Percentiles rank a stretch among this genome's conserved stretches.
phyloP scores from a whole-genome alignment of 2,888 invertebrate genomes.

The Phrixothrix hirtus region DNA sequence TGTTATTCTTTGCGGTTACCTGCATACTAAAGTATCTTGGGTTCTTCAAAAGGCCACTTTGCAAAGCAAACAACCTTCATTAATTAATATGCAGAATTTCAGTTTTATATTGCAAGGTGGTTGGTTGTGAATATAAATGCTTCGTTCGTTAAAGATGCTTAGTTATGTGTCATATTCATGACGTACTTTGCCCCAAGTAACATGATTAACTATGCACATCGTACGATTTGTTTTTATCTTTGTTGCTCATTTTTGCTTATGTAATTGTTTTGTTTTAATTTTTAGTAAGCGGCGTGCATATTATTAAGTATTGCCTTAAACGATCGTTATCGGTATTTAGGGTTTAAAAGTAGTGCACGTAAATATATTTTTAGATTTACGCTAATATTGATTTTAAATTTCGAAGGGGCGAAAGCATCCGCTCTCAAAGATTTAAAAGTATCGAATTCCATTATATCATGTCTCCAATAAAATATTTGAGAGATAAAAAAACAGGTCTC shows the following conservation, averaged over 20 bases:
- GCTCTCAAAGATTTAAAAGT: too few relatives aligned
- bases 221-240: constrained; percentile 14
- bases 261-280: not conserved
- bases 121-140: constrained; percentile 37
- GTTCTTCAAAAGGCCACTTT: constrained; percentile 34
- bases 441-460: too few relatives aligned
- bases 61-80: constrained; percentile 37
- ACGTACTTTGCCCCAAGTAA: constrained; percentile 22
- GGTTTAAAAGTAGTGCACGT: too few relatives aligned
- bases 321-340: too few relatives aligned
- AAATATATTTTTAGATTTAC: too few relatives aligned
- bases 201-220: constrained; percentile 15
- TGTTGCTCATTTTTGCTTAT: not conserved
- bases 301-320: too few relatives aligned
- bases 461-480: too few relatives aligned
- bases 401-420: too few relatives aligned
- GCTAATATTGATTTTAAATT: too few relatives aligned
- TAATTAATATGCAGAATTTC: constrained; percentile 41
- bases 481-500: too few relatives aligned
- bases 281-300: too few relatives aligned
- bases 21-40: constrained; percentile 34
- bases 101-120: constrained; percentile 26
- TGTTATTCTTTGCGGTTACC: constrained; percentile 32
- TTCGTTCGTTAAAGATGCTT: constrained; percentile 28
- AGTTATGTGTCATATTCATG: constrained; percentile 7